These are phyloP conservation scores for Diuraphis noxia DNA, from an alignment of 1,140 invertebrate species.

Conservation along the genomic window DNA sequence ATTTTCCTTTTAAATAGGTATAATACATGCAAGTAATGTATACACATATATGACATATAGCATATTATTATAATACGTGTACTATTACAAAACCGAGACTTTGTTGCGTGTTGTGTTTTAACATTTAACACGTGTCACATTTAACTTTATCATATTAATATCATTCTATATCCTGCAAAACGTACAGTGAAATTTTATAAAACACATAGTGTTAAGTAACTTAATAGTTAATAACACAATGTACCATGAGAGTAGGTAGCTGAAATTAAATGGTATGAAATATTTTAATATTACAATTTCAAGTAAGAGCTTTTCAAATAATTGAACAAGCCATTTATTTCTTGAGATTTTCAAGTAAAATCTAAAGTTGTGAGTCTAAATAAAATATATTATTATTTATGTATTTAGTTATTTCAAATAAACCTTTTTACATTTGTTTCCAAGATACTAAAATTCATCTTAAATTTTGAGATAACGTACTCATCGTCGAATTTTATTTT, in stretches of 20 bases:
- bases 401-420: neutral
- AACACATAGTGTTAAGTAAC: neutral
- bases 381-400: no score
- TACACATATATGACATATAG: neutral
- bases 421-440: neutral
- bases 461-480: neutral
- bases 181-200: neutral
- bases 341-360: neutral
- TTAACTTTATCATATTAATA: neutral
- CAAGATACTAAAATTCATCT: neutral
- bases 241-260: neutral
- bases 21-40: neutral
- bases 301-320: neutral
- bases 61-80: neutral
- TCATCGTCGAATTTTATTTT: no score
- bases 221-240: constrained; percentile 6
- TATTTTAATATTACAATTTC: neutral
- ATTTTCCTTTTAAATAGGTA: neutral
- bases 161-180: neutral
- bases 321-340: no score
- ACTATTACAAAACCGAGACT: neutral
- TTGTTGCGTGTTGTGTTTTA: neutral
- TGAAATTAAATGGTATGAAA: neutral
- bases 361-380: neutral
- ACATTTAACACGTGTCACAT: neutral